A percentile compares a stretch with the other conserved stretches of the same genome.
phyloP scores from a whole-genome alignment of 2,888 invertebrate genomes.

The Abscondita cerata region DNA sequence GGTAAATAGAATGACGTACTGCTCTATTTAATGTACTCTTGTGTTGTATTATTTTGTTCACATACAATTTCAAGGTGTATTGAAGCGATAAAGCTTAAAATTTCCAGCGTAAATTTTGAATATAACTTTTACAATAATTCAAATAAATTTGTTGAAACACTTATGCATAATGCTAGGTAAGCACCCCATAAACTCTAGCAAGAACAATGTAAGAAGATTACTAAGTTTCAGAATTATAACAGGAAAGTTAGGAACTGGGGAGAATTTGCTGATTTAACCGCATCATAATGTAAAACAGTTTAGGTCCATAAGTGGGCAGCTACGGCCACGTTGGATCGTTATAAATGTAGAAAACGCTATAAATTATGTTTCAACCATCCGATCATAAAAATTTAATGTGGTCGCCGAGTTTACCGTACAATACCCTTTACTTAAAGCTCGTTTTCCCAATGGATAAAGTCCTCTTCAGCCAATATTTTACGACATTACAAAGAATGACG shows the following conservation, averaged over 20 bases:
- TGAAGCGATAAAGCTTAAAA: no score
- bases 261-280: conserved; percentile 29
- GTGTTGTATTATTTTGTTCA: no score
- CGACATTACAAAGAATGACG: neutral
- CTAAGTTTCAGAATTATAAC: conserved; percentile 29
- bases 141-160: conserved; percentile 7
- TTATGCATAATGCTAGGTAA: conserved; percentile 17
- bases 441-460: conserved; percentile 11
- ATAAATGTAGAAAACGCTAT: conserved; percentile 27
- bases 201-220: conserved; percentile 33
- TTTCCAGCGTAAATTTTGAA: no score
- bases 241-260: conserved; percentile 16
- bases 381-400: conserved; percentile 43
- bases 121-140: neutral
- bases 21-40: no score
- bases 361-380: conserved; percentile 26
- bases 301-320: conserved; percentile 30
- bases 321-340: conserved; percentile 21
- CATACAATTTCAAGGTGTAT: no score
- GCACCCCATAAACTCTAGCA: conserved; percentile 21
- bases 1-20: no score
- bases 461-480: conserved; percentile 8
- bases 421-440: conserved; percentile 25
- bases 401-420: conserved; percentile 36
- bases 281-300: conserved; percentile 32